These are phyloP conservation scores for Pontoporia blainvillei DNA, from an alignment of 2,113 vertebrate genomes.

Conservation along the genomic window DNA sequence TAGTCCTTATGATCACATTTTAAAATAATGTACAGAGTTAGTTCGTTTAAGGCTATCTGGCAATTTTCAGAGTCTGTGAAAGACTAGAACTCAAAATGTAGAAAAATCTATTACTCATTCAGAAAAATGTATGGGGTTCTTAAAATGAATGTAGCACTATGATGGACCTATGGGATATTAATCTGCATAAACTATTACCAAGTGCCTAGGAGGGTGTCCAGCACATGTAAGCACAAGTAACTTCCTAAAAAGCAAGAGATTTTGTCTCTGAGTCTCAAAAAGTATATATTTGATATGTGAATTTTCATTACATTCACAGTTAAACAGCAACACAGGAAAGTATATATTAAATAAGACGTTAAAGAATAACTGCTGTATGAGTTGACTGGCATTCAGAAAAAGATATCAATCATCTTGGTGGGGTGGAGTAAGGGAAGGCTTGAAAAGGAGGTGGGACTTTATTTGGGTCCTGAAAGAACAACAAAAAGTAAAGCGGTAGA, in stretches of 20 bases:
- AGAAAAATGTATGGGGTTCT: not conserved
- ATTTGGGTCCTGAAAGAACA: not conserved
- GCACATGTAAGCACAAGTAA: not conserved
- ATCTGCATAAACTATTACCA: not conserved
- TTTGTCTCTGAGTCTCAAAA: slow-evolving; percentile 4
- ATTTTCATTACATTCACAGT: not conserved
- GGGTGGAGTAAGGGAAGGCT: not conserved
- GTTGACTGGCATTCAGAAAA: not conserved
- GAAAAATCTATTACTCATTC: not conserved
- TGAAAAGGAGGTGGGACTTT: not conserved
- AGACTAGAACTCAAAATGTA: not conserved
- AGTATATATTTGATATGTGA: not conserved
- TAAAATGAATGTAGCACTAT: not conserved
- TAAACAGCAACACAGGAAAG: not conserved
- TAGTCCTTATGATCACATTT: not conserved
- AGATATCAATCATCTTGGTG: not conserved
- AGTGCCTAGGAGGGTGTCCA: not conserved
- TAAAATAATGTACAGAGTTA: not conserved
- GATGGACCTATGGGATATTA: not conserved
- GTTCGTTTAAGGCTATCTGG: not conserved
- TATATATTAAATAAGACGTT: not conserved
- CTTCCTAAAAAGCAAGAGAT: not conserved
- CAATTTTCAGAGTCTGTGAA: slow-evolving; percentile 20
- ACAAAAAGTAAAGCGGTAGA: not conserved
- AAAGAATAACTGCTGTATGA: not conserved